Conservation (phyloP, 2,888 invertebrate species). For the Dermolepida albohirtum region DNA sequence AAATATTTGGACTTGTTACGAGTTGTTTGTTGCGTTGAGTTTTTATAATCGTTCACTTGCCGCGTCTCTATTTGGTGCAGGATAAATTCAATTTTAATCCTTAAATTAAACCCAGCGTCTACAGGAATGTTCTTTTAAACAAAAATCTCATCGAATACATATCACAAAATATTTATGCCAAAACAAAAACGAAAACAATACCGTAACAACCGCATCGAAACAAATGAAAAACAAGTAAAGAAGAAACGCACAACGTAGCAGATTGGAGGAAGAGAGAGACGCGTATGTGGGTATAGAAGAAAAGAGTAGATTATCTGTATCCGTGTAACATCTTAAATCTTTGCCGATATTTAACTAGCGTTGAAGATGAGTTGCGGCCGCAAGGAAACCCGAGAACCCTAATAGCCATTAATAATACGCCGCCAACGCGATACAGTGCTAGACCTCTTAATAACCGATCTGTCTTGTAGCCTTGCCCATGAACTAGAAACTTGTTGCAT, state of each 20-base stretch:
- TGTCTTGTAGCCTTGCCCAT: constrained; percentile 54
- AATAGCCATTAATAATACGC: constrained; percentile 63
- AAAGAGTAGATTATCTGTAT: constrained; percentile 37
- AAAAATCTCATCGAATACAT: no score
- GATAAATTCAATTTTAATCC: no score
- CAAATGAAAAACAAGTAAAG: constrained; percentile 19
- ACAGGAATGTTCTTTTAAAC: no score
- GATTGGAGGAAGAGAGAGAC: no score
- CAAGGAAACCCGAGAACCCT: constrained; percentile 48
- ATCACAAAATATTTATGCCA: background rate
- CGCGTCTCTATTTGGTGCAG: no score
- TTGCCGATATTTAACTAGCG: constrained; percentile 46
- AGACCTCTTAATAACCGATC: constrained; percentile 62
- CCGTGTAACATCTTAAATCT: constrained; percentile 43
- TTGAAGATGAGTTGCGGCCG: constrained; percentile 46
- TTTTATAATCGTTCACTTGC: no score
- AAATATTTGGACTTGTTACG: no score
- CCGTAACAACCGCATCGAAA: constrained; percentile 30
- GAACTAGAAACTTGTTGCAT: constrained; percentile 53
- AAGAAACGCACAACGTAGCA: background rate
- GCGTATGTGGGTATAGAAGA: no score
- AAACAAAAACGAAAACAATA: constrained; percentile 31
- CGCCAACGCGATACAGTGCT: constrained; percentile 62
- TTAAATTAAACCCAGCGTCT: no score
- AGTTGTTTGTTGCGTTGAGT: no score